Conservation (phyloP, 2,113 vertebrate species). For the Microtus ochrogaster region DNA sequence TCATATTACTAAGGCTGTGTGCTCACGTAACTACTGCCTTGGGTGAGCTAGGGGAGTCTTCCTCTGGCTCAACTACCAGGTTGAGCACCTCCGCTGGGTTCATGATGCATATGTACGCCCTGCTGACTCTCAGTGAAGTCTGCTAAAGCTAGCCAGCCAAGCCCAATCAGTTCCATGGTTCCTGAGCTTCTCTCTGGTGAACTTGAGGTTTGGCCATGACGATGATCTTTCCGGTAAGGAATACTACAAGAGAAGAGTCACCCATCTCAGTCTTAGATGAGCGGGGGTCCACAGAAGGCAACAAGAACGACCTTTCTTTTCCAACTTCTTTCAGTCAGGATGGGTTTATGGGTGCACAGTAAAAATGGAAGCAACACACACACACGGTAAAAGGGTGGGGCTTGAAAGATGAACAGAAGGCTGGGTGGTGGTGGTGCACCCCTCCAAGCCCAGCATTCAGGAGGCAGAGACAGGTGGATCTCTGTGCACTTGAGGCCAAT, state of each 20-base stretch:
- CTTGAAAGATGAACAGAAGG: not conserved
- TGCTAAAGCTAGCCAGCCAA: not conserved
- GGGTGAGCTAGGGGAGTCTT: not conserved
- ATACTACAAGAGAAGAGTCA: not conserved
- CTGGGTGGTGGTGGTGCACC: no score
- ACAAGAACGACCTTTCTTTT: not conserved
- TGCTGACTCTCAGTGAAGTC: not conserved
- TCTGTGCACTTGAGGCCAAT: no score
- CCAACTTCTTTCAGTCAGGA: not conserved
- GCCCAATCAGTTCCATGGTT: not conserved
- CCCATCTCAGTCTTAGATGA: not conserved
- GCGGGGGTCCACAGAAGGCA: not conserved
- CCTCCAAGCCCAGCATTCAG: no score
- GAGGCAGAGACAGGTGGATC: no score
- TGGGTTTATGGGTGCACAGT: not conserved
- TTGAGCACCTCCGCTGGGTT: not conserved
- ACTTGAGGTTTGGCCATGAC: not conserved
- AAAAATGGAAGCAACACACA: conserved; percentile 10
- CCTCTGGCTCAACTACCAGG: not conserved
- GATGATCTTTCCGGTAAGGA: not conserved
- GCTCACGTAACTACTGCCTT: not conserved
- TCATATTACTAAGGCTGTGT: not conserved
- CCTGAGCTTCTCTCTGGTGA: not conserved
- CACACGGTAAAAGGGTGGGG: not conserved
- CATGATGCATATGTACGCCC: not conserved